A percentile compares a stretch with the other conserved stretches of the same genome.
phyloP scores from a whole-genome alignment of 1,140 invertebrate species.

The Monomorium pharaonis region DNA sequence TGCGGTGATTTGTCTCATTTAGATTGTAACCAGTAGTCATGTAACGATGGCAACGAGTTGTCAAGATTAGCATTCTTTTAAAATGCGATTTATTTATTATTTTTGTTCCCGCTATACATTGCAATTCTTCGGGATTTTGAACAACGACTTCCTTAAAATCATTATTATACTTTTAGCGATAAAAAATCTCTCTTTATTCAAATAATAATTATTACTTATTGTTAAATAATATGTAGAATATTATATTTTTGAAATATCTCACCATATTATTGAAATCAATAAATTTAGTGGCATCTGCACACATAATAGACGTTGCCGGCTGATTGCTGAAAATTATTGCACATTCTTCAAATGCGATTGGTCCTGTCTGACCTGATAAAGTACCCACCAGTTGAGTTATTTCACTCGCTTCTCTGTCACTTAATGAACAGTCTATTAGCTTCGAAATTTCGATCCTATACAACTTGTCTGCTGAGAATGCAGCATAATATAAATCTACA shows the following conservation, averaged over 20 bases:
- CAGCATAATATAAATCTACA: constrained; percentile 6
- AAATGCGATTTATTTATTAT: background rate
- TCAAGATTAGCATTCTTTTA: background rate
- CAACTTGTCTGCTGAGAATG: background rate
- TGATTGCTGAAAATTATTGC: background rate
- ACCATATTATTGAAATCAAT: background rate
- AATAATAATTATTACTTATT: too few relatives aligned
- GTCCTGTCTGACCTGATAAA: background rate
- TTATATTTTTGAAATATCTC: background rate
- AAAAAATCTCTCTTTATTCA: too few relatives aligned
- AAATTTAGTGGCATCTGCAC: background rate
- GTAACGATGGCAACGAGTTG: too few relatives aligned
- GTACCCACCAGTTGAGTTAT: background rate
- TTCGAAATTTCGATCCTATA: background rate
- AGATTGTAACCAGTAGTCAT: too few relatives aligned
- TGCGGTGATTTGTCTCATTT: background rate
- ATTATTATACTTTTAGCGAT: too few relatives aligned
- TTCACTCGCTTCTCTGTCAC: background rate
- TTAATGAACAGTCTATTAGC: background rate
- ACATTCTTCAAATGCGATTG: background rate
- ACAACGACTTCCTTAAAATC: background rate
- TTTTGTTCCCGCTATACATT: background rate
- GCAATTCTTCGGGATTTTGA: background rate
- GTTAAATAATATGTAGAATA: too few relatives aligned
- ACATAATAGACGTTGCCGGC: background rate